phyloP scores from a whole-genome alignment of 2,113 vertebrate species.

The Salvelinus alpinus region DNA sequence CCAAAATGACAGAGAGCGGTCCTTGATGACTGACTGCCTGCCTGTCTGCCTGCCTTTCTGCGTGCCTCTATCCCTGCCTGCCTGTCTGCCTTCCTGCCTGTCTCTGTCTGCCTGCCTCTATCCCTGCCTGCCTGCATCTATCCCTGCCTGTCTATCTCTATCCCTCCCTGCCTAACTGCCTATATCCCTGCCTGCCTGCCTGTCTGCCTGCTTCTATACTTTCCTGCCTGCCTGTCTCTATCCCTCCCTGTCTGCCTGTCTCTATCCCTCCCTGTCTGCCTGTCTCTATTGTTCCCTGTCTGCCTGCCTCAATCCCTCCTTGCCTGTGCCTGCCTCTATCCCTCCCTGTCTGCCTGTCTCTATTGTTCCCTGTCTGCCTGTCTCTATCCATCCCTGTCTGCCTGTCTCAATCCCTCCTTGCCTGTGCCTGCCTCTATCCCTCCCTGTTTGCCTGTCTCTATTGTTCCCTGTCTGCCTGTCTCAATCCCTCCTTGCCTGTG shows the following conservation, averaged over 20 bases:
- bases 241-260: not conserved
- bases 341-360: not conserved
- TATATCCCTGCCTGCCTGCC: too few relatives aligned
- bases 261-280: not conserved
- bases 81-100: not conserved
- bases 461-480: not conserved
- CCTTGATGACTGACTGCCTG: not conserved
- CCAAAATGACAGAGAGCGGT: not conserved
- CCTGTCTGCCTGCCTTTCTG: not conserved
- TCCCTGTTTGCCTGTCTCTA: not conserved
- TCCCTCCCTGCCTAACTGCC: not conserved
- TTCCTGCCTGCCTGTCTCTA: not conserved
- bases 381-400: not conserved
- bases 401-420: not conserved
- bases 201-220: accelerated
- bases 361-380: not conserved
- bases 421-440: not conserved
- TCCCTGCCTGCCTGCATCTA: not conserved
- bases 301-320: too few relatives aligned
- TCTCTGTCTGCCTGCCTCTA: not conserved
- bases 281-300: not conserved
- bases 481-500: too few relatives aligned
- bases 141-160: not conserved
- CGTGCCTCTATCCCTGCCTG: not conserved
- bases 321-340: too few relatives aligned